Evolutionary conservation across 2,113 vertebrate species (phyloP).

Genomic region (Stomatorhinus ivindoensis): DNA sequence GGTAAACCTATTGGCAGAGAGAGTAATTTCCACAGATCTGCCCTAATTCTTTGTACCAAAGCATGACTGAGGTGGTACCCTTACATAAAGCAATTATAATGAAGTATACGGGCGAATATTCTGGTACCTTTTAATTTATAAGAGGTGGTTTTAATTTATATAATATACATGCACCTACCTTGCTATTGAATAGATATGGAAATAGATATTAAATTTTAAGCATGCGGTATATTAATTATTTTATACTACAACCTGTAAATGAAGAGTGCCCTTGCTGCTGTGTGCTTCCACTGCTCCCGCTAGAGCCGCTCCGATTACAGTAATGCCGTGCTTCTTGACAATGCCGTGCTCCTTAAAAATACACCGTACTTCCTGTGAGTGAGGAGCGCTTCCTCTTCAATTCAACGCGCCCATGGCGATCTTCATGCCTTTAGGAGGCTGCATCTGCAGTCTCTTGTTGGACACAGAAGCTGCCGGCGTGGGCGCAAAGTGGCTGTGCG

Average conservation of each 20-base stretch:
- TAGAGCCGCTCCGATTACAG: not conserved
- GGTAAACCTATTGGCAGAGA: not conserved
- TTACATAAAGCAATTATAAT: not conserved
- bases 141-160: not conserved
- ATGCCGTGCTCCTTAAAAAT: conserved; percentile 21
- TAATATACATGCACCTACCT: not conserved
- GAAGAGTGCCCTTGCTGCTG: conserved; percentile 12
- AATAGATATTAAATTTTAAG: not conserved
- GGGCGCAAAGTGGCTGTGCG: not conserved
- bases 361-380: conserved; percentile 11
- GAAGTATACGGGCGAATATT: not conserved
- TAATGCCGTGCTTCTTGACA: conserved; percentile 2
- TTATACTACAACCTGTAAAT: conserved; percentile 22
- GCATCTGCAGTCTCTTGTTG: not conserved
- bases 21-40: not conserved
- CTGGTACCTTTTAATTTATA: not conserved
- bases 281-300: not conserved
- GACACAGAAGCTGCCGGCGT: not conserved
- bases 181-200: not conserved
- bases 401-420: conserved; percentile 2
- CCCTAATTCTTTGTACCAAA: not conserved
- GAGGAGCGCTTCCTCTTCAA: conserved; percentile 26
- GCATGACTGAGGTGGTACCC: not conserved
- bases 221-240: not conserved
- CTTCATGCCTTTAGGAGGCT: not conserved